Evolutionary conservation across 2,888 invertebrate species (phyloP), one percentile per base, ranked within the genome.

Genomic region (Dryobotodes eremita): DNA sequence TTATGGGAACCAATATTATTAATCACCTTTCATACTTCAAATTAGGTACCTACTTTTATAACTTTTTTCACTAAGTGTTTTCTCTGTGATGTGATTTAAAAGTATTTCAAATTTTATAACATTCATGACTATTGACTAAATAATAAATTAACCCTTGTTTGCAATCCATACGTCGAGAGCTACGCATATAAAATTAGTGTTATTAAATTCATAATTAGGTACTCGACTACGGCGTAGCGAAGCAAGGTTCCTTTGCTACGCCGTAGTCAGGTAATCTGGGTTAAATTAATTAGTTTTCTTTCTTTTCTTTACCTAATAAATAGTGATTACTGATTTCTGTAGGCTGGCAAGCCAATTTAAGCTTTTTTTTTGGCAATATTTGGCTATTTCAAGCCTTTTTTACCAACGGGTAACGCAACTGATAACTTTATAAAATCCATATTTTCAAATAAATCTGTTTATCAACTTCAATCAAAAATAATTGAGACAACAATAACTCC

Each of bases 401-500:
- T 46, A 10, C 2, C 15, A 26, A 59, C 6, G 7, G 26, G 15
- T 26, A 59, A 59, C 26, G 59, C 26, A 42, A 26, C 2, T 13
- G 20, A 71, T 31, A 46, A 20, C 8, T 20, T 59, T 17, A 20
- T 5, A 3, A 62, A 62, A 31, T 10, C 10, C 3, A 23, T 59
- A 13, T 23, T 59, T 26, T 20, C 10, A 31, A n/a, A 62, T 15
- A 4, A 13, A 10, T 50, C 42, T 73, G 68, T 69, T 53, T 42
- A 23, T 26, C 10, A 68, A 68, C 42, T 55, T 73, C 53, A 55
- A 70, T 26, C 26, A 70, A 42, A 26, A 53, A 69, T 36, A 42
- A 53, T 53, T 20, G 26, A 65, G 31, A 70, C 57, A 61, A 71
- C 59, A 59, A 59, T 65, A 53, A 74, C 55, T 11, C 61, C 11